These are phyloP conservation scores for Parnassius orleans DNA, from an alignment of 2,888 invertebrate species.

Conservation along the genomic window DNA sequence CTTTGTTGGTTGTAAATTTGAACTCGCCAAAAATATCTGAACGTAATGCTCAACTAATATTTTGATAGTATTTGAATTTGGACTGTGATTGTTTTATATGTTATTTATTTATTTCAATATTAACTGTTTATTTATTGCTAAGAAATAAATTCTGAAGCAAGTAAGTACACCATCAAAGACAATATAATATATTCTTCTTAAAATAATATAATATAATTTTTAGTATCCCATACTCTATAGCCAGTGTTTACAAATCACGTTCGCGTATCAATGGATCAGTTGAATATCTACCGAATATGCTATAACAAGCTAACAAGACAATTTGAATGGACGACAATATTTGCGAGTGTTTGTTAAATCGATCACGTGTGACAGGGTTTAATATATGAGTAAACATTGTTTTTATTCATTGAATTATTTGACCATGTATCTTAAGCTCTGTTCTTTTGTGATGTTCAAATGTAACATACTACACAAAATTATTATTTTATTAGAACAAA, in stretches of 20 bases:
- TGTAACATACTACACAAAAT: not conserved
- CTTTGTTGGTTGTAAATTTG: no score
- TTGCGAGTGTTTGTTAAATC: slow-evolving; percentile 35
- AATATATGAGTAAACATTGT: slow-evolving; percentile 34
- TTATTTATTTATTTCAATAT: no score
- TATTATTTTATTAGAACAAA: no score
- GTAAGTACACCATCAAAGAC: not conserved
- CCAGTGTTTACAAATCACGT: slow-evolving; percentile 1
- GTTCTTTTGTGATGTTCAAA: not conserved
- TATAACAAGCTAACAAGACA: slow-evolving; percentile 34
- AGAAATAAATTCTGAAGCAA: slow-evolving; percentile 4
- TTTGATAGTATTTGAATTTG: no score
- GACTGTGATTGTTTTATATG: no score
- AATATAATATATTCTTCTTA: not conserved
- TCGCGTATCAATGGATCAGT: slow-evolving; percentile 6
- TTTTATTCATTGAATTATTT: slow-evolving; percentile 18
- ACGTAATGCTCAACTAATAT: no score
- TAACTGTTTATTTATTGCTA: not conserved
- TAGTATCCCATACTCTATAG: slow-evolving; percentile 5
- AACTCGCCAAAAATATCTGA: no score
- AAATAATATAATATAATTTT: not conserved
- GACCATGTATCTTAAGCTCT: slow-evolving; percentile 12
- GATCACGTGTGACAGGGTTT: slow-evolving; percentile 35
- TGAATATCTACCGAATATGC: slow-evolving; percentile 14
- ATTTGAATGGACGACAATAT: slow-evolving; percentile 33